Percentiles rank a stretch among this genome's conserved stretches.
Conservation (phyloP, 2,888 invertebrate species). For the Lomographa bimaculata region DNA sequence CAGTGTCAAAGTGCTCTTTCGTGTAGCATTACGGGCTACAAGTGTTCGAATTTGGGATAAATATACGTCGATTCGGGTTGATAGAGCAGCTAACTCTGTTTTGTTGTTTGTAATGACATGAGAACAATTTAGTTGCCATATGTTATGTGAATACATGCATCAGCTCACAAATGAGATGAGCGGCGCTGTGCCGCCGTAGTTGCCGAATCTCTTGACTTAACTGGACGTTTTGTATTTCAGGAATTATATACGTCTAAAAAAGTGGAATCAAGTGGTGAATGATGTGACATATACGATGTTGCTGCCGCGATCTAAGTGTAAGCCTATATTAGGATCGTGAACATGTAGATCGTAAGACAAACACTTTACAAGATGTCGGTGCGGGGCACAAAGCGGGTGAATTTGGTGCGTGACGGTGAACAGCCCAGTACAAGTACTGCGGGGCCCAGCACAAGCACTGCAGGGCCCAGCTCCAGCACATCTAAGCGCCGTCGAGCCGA, state of each 20-base stretch:
- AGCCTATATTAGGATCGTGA: constrained; percentile 70
- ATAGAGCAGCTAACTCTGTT: constrained; percentile 31
- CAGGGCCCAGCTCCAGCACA: constrained; percentile 54
- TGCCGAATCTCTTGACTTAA: too few relatives aligned
- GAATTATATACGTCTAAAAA: constrained; percentile 62
- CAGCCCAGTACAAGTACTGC: constrained; percentile 30
- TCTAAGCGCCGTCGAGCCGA: constrained; percentile 75
- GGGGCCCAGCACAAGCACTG: constrained; percentile 45
- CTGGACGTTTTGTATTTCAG: constrained; percentile 46
- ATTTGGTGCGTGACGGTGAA: constrained; percentile 71
- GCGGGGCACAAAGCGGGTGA: constrained; percentile 77
- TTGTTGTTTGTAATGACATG: constrained; percentile 36
- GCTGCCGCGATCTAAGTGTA: constrained; percentile 77
- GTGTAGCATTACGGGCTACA: constrained; percentile 32
- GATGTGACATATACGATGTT: constrained; percentile 80
- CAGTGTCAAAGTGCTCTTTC: constrained; percentile 46
- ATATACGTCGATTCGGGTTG: constrained; percentile 10
- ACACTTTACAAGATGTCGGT: constrained; percentile 67
- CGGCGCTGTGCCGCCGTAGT: not conserved
- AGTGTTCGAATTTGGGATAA: constrained; percentile 13
- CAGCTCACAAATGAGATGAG: too few relatives aligned
- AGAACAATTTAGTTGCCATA: constrained; percentile 31
- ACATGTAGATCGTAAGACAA: constrained; percentile 76
- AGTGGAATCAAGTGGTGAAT: constrained; percentile 74
- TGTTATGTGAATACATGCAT: too few relatives aligned